These are phyloP conservation scores for Podiceps cristatus DNA, from an alignment of 2,113 vertebrate genomes.

Conservation along the genomic window DNA sequence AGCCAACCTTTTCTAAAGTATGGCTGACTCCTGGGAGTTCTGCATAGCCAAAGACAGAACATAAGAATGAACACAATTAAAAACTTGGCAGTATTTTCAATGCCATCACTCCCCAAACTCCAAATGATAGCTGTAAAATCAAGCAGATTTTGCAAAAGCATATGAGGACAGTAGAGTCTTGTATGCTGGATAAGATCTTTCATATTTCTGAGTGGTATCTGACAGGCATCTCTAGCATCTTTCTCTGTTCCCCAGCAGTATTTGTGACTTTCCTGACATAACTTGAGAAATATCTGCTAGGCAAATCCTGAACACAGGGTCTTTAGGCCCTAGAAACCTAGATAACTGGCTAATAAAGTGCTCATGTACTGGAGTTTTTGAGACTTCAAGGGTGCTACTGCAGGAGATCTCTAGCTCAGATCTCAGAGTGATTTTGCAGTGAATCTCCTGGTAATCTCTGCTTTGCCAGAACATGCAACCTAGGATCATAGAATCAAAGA, in stretches of 20 bases:
- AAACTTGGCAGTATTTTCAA: constrained; percentile 3
- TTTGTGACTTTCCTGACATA: background rate
- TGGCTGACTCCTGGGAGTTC: background rate
- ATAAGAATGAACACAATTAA: constrained; percentile 1
- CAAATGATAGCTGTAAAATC: background rate
- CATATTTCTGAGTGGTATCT: background rate
- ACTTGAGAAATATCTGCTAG: background rate
- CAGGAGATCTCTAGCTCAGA: background rate
- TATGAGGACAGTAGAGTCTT: background rate
- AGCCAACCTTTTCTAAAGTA: constrained; percentile 7
- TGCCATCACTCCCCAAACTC: background rate
- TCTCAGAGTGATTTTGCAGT: background rate
- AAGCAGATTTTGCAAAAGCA: background rate
- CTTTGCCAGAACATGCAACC: background rate
- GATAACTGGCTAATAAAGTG: background rate
- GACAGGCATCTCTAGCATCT: background rate
- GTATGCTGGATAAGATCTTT: background rate
- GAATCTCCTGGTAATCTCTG: background rate
- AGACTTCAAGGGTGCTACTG: background rate
- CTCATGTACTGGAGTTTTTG: background rate
- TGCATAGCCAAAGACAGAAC: background rate
- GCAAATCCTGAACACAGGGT: background rate
- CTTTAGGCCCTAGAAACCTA: background rate
- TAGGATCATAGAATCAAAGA: no score
- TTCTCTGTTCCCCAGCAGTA: background rate